A percentile compares a stretch with the other conserved stretches of the same genome.
phyloP scores from a whole-genome alignment of 2,113 vertebrate species.

The Pandion haliaetus region DNA sequence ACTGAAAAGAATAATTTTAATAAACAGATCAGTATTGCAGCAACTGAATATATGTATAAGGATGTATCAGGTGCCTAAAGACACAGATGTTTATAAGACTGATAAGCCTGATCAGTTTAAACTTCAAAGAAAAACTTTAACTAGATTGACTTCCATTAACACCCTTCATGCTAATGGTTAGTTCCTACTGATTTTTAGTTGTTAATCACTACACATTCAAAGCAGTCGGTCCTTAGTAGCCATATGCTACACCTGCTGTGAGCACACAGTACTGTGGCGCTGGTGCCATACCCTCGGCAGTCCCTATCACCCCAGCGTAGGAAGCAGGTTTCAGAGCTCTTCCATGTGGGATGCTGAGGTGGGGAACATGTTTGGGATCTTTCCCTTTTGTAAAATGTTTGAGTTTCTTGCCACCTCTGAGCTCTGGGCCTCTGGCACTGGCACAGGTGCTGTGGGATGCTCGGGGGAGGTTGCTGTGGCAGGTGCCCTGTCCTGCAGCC shows the following conservation, averaged over 20 bases:
- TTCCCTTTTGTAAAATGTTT: not conserved
- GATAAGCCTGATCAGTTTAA: not conserved
- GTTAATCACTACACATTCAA: not conserved
- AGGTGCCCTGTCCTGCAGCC: not conserved
- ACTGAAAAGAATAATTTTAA: not conserved
- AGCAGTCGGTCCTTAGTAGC: not conserved
- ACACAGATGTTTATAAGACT: not conserved
- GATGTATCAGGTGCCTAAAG: not conserved
- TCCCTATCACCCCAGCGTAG: fast-evolving
- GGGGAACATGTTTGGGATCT: not conserved
- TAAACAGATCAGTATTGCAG: not conserved
- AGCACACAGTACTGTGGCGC: fast-evolving
- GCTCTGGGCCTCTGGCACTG: not conserved
- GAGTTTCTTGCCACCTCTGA: not conserved
- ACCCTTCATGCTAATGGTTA: not conserved
- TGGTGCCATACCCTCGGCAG: fast-evolving
- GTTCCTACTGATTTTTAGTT: not conserved
- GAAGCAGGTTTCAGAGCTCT: not conserved
- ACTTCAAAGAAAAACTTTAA: not conserved
- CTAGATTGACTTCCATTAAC: not conserved
- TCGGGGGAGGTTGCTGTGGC: fast-evolving
- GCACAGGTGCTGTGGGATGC: not conserved
- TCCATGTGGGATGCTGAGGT: not conserved
- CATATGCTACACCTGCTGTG: fast-evolving
- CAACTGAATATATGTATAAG: not conserved